Evolutionary conservation across 2,113 vertebrate genomes (phyloP).

Genomic region (Callocephalon fimbriatum): DNA sequence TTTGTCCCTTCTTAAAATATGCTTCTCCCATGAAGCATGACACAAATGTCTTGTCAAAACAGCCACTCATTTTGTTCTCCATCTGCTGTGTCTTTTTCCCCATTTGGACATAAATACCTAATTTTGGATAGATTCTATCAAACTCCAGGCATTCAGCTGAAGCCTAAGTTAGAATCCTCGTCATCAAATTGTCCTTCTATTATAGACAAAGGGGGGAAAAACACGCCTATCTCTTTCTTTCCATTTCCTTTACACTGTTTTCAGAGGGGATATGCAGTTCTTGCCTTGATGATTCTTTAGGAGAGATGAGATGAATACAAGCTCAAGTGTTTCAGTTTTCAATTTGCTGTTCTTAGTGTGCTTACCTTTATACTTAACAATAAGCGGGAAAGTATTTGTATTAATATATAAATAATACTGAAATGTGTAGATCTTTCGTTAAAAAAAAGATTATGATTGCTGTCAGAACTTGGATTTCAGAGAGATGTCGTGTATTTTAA

Average conservation of each 20-base stretch:
- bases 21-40: background rate
- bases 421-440: background rate
- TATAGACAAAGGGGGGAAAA: background rate
- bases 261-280: background rate
- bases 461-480: background rate
- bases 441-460: background rate
- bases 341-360: background rate
- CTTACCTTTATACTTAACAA: background rate
- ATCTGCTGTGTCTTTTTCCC: background rate
- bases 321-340: background rate
- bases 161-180: background rate
- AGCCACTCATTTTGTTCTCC: background rate
- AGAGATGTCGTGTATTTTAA: background rate
- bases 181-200: background rate
- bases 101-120: background rate
- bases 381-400: background rate
- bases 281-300: background rate
- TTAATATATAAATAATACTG: background rate
- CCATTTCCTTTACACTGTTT: background rate
- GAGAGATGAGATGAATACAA: background rate
- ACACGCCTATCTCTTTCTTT: rapidly evolving
- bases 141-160: background rate
- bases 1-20: slow-evolving; percentile 13
- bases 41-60: background rate
- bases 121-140: slow-evolving; percentile 12